Evolutionary conservation across 2,113 vertebrate genomes (phyloP), one percentile per base, ranked within the genome.

Genomic region (Erythrolamprus reginae): DNA sequence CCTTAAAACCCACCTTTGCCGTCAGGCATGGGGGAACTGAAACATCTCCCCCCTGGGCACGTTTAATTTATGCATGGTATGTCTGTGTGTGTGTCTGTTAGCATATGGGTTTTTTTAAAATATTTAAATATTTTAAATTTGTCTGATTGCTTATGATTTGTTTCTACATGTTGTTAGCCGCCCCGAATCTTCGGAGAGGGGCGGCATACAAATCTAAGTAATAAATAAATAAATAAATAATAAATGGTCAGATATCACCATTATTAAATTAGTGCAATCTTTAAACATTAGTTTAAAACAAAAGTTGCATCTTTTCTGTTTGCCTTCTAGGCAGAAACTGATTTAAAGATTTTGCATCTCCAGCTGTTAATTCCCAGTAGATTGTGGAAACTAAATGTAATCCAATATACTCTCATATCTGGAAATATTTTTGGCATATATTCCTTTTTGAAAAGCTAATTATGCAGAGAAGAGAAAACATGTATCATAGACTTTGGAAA

Each of bases 311-410:
- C 3, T n/a, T 23, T 2, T 28, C 82, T 92, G 91, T 77, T 86
- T 33, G 53, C 85, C 93, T 89, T 84, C 87, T 26, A 42, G 94
- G 88, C 89, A 94, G 89, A 94, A 94, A 93, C 65, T 89, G 82
- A 91, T 93, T 92, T 92, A 93, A 95, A 93, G 92, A 92, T 91
- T 93, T 95, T 90, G 90, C 93, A 95, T 95, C 92, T 93, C 92
- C 94, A 95, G 85, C 86, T 93, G 33, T n/a, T 93, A 95, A 95
- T 95, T 93, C 91, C 89, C 61, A 47, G 38, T 61, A 85, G 93
- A 91, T 88, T 94, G 89, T 90, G 92, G 88, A 94, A 94, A 94
- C 12, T 3, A 82, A 95, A 92, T 50, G 92, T 95, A 77, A 92
- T 91, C 87, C 70, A 84, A 70, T 0, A 56, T 26, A 61, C 3